Evolutionary conservation across 1,140 invertebrate genomes (phyloP).

Genomic region (Trichonephila clavipes): DNA sequence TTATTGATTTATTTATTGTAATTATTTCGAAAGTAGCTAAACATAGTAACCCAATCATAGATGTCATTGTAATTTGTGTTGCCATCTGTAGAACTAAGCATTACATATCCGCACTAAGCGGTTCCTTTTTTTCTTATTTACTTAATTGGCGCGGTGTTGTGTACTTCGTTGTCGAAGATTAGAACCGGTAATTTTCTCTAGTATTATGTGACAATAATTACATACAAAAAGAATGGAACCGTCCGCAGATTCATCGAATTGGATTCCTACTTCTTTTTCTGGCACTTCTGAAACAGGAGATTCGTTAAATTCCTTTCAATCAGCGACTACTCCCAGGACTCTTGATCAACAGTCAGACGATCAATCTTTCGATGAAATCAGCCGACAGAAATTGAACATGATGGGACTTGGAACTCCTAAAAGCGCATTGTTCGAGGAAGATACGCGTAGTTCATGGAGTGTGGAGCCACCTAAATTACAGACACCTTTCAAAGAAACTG

Average conservation of each 20-base stretch:
- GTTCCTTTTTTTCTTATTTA: no score
- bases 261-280: constrained; percentile 72
- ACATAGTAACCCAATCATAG: no score
- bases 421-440: constrained; percentile 76
- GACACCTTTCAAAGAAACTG: constrained; percentile 29
- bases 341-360: constrained; percentile 61
- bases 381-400: constrained; percentile 60
- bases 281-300: constrained; percentile 50
- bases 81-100: no score
- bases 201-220: not conserved
- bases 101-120: no score
- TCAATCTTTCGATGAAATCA: constrained; percentile 67
- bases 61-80: no score
- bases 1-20: no score
- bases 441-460: constrained; percentile 77
- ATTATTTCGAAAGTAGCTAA: no score
- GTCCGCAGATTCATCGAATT: not conserved
- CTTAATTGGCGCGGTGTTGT: not conserved
- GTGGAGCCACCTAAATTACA: constrained; percentile 55
- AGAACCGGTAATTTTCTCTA: not conserved
- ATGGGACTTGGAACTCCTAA: not conserved
- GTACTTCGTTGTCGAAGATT: not conserved
- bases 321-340: constrained; percentile 52
- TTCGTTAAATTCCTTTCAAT: constrained; percentile 52
- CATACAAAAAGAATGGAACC: constrained; percentile 12